Base-by-base conservation (phyloP, 2,888 invertebrate species). In the Malthinus seriepunctatus region DNA sequence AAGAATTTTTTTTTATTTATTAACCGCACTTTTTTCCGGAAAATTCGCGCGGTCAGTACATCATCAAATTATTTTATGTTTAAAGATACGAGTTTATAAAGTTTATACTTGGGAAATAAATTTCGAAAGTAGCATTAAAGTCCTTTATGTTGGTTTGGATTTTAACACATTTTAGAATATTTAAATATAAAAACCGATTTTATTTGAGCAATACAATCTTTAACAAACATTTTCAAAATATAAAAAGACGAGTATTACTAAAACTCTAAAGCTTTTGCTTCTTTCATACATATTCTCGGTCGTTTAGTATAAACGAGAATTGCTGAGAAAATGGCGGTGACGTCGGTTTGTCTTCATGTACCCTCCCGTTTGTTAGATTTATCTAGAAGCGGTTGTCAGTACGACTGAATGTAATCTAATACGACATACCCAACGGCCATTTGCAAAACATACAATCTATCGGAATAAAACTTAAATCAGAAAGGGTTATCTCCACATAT, bases 401-500 rank as follows among this genome's bases (percentile, higher is more conserved):
- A 52, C 56, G 65, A 66, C 63, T 64, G 67, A 66, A 64, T 62
- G 65, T 69, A 70, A 69, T 72, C 67, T 68, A 70, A 71, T 72
- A 69, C 68, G 64, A 62, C 66, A 62, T 70, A 68, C 69, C 70
- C 70, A 66, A 62, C 65, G 71, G 72, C 70, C 67, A 70, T 69
- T 71, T 68, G 67, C 66, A 66, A 69, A 68, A 65, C 67, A 63
- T 64, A 63, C 68, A 69, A 55, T 62, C 53, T 56, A 47, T 48
- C 58, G 46, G 47, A 65, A 63, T 59, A 50, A 62, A 49, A 61
- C 57, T 62, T 50, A 48, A 55, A 56, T 55, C 53, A 5, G 51
- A 54, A 37, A 10, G 33, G 55, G 55, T 51, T 48, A 60, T 52
- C 52, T 51, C 23, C 59, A 58, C 53, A 53, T 49, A 32, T 58